Conservation (phyloP, 53 echinoderm and acorn worm species). For the Apostichopus leukothele region DNA sequence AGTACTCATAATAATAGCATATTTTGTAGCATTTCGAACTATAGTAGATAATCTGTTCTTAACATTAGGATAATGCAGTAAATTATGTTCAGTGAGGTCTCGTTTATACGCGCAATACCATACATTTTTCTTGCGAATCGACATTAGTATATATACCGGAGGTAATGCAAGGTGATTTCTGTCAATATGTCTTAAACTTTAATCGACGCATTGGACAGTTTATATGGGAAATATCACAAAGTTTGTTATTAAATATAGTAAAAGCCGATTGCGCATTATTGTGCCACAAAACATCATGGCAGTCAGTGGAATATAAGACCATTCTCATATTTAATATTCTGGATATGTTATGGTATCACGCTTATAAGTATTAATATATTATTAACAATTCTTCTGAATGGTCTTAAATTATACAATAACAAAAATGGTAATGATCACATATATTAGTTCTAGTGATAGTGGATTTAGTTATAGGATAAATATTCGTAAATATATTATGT, state of each 20-base stretch:
- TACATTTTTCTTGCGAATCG: not conserved
- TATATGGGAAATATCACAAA: not conserved
- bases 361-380: not conserved
- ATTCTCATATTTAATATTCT: not conserved
- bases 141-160: not conserved
- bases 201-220: not conserved
- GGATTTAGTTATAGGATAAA: not conserved
- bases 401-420: not conserved
- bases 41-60: not conserved
- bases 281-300: not conserved
- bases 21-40: not conserved
- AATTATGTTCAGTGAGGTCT: not conserved
- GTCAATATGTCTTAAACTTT: not conserved
- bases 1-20: not conserved
- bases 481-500: constrained; percentile 11
- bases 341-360: not conserved
- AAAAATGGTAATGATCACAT: not conserved
- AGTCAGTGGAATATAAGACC: not conserved
- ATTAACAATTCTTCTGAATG: not conserved
- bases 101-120: not conserved
- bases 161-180: not conserved
- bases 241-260: not conserved
- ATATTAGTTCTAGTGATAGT: not conserved
- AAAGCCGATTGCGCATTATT: not conserved
- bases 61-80: not conserved